Evolutionary conservation across 2,888 invertebrate species (phyloP).

Genomic region (Heliconius ismenius): DNA sequence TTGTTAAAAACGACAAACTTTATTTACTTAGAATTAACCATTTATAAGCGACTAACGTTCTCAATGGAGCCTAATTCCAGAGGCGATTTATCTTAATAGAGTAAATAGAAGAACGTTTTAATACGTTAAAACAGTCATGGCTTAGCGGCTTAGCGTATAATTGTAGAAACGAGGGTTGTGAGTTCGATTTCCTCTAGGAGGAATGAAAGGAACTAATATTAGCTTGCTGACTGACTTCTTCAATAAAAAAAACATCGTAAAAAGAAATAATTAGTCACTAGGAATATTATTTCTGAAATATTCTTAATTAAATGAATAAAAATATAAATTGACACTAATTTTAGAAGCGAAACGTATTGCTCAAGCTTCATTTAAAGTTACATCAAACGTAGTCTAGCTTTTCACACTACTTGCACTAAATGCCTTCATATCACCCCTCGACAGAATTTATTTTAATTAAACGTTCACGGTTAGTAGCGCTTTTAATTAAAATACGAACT

Average conservation of each 20-base stretch:
- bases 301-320: not conserved
- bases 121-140: not conserved
- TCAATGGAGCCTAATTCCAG: constrained; percentile 34
- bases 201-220: too few species aligned
- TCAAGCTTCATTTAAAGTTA: constrained; percentile 14
- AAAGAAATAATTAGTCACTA: too few species aligned
- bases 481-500: constrained; percentile 52
- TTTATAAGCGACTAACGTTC: constrained; percentile 35
- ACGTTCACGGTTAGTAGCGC: constrained; percentile 41
- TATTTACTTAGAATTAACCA: constrained; percentile 20
- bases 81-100: constrained; percentile 38
- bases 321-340: not conserved
- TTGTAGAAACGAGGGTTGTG: too few species aligned
- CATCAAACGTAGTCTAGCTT: constrained; percentile 31
- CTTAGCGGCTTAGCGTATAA: too few species aligned
- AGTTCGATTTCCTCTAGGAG: too few species aligned
- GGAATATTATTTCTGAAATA: too few species aligned
- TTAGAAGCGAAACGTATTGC: not conserved
- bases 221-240: too few species aligned
- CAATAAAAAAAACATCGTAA: too few species aligned
- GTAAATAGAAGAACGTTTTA: constrained; percentile 12
- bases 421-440: constrained; percentile 38
- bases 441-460: constrained; percentile 47
- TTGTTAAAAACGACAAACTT: constrained; percentile 27
- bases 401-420: constrained; percentile 33